Base-by-base conservation (phyloP, 2,888 invertebrate species). In the Dryadula phaetusa region DNA sequence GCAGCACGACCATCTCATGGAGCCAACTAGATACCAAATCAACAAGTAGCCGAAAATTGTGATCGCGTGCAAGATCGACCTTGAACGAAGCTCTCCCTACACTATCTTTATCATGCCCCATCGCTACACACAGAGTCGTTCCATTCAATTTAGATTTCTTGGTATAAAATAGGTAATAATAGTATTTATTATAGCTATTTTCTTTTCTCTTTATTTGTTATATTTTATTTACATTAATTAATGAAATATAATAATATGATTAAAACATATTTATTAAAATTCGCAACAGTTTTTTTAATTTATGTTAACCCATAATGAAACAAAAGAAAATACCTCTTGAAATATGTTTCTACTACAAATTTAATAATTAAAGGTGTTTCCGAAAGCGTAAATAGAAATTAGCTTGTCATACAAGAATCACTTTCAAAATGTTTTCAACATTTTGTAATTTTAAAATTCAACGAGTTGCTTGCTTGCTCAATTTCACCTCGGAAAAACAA, bases 21-120 rank as follows among this genome's bases (percentile, higher is more conserved):
- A 66, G 65, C 66, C 44, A 64, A 71, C 42, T 54, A 67, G 61
- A 60, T 68, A 66, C 46, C 60, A 58, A 75, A 76, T 88, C 91
- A 92, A 92, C 92, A 92, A 91, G 91, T 92, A 83, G 85, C 72
- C 72, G 32, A 74, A 77, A 70, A 82, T 79, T 79, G 79, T 82
- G 80, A 75, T 88, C 75, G 85, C 88, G 88, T 90, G 88, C 83
- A 79, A 78, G 75, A 72, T 78, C 80, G 86, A 90, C 89, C 88
- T 89, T 87, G 86, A 83, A 81, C 71, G 74, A 69, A 84, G 78
- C 82, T 79, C 80, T 78, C 79, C 79, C 79, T 76, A 79, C 77
- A 79, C 80, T 82, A 77, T 83, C 82, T 85, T 68, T 22, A 14
- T 28, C 20, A 12, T 54, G 53, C 37, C 46, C 32, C 42, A 60